phyloP scores from a whole-genome alignment of 2,113 vertebrate species.

The Elaphurus davidianus region DNA sequence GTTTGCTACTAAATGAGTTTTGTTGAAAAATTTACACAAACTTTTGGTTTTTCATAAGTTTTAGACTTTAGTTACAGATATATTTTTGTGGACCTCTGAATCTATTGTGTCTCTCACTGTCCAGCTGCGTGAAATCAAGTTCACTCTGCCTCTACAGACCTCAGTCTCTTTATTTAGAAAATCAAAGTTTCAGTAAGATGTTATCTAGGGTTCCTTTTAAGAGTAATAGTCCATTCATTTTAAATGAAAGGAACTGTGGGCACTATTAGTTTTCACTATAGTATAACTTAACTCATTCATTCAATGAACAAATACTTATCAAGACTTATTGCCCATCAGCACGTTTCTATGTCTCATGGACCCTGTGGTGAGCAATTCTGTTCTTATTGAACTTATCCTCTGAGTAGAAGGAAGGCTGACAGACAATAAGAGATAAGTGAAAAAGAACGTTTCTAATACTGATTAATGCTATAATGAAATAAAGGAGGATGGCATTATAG shows the following conservation, averaged over 20 bases:
- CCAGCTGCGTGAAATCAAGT: conserved; percentile 3
- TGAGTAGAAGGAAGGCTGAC: not conserved
- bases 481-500: not conserved
- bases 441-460: not conserved
- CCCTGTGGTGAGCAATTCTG: not conserved
- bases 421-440: not conserved
- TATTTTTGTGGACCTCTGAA: not conserved
- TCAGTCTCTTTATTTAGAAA: not conserved
- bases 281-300: not conserved
- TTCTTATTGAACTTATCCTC: not conserved
- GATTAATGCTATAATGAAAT: not conserved
- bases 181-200: not conserved
- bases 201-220: not conserved
- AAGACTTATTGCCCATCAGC: not conserved
- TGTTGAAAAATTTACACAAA: not conserved
- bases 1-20: conserved; percentile 29
- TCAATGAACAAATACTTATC: not conserved
- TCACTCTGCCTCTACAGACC: not conserved
- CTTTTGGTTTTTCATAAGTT: not conserved
- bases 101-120: not conserved
- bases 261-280: not conserved
- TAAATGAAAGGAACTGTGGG: not conserved
- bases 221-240: not conserved
- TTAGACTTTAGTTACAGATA: not conserved
- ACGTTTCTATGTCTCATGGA: not conserved